Percentiles rank a stretch among this genome's conserved stretches.
These are phyloP conservation scores for Serranus cabrilla DNA, from an alignment of 2,797 vertebrate species.

Conservation along the genomic window DNA sequence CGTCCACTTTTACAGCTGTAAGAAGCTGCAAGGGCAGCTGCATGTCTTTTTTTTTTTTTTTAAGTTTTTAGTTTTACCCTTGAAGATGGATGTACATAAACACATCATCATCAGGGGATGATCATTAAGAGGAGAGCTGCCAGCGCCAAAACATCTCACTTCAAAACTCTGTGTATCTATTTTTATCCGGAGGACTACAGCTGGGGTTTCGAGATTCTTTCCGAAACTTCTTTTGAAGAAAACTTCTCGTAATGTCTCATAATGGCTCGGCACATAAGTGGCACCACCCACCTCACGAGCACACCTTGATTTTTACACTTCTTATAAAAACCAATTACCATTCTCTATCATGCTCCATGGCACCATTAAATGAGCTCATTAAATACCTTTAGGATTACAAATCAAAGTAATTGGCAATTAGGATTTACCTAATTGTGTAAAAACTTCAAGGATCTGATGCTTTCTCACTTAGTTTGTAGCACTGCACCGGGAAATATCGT, in stretches of 20 bases:
- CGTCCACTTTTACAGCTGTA: conserved; percentile 72
- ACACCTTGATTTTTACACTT: conserved; percentile 76
- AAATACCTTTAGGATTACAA: conserved; percentile 85
- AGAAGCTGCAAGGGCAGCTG: conserved; percentile 62
- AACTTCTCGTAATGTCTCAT: conserved; percentile 49
- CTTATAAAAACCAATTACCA: conserved; percentile 82
- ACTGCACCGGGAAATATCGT: conserved; percentile 23
- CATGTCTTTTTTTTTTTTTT: conserved; percentile 39
- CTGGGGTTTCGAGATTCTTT: conserved; percentile 30
- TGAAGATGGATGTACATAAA: conserved; percentile 74
- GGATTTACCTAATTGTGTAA: conserved; percentile 87
- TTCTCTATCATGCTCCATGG: conserved; percentile 82
- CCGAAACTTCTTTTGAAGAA: conserved; percentile 36
- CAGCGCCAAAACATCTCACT: conserved; percentile 61
- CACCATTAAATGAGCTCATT: conserved; percentile 86
- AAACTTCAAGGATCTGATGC: conserved; percentile 73
- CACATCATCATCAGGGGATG: conserved; percentile 68
- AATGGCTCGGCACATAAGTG: conserved; percentile 45
- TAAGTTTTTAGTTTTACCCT: conserved; percentile 63
- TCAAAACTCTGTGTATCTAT: conserved; percentile 41
- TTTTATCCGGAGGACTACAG: conserved; percentile 42
- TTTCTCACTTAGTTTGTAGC: conserved; percentile 55
- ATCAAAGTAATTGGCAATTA: conserved; percentile 88
- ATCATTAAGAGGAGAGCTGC: conserved; percentile 67
- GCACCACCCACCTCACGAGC: conserved; percentile 57